Percentiles rank a stretch among this genome's conserved stretches.
Conservation (phyloP, 92 coral and sea anemone genomes). For the Paramuricea clavata region DNA sequence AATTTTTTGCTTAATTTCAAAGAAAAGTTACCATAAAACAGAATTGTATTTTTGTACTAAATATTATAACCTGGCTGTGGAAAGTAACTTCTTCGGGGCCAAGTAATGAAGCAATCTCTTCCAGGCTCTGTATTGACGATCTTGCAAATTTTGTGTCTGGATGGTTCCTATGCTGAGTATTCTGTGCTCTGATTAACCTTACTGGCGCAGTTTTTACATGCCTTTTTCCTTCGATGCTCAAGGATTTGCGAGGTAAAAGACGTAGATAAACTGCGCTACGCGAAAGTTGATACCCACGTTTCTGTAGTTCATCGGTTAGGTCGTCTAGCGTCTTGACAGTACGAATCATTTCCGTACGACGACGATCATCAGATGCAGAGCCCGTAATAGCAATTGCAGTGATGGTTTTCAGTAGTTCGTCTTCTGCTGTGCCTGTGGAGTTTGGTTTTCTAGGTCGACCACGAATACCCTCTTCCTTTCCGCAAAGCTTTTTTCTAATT, state of each 20-base stretch:
- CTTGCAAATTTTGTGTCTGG: slow-evolving; percentile 17
- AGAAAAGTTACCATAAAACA: too few species aligned
- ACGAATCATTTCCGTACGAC: slow-evolving; percentile 11
- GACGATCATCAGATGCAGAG: slow-evolving; percentile 29
- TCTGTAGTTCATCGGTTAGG: neutral
- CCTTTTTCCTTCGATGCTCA: neutral
- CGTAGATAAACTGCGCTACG: slow-evolving; percentile 8
- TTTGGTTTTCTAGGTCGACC: slow-evolving; percentile 31
- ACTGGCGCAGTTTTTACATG: slow-evolving; percentile 30
- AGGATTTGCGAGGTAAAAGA: neutral
- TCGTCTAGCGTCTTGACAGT: slow-evolving; percentile 9
- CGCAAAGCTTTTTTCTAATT: slow-evolving; percentile 25
- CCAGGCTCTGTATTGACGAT: neutral
- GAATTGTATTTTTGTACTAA: too few species aligned
- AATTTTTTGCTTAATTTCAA: too few species aligned
- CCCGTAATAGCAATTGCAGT: neutral
- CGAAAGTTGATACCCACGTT: neutral
- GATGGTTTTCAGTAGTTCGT: slow-evolving; percentile 13
- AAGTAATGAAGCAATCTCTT: slow-evolving; percentile 16
- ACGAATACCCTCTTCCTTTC: slow-evolving; percentile 12
- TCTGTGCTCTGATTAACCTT: slow-evolving; percentile 5
- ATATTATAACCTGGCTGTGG: slow-evolving; percentile 10
- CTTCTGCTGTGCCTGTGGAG: slow-evolving; percentile 1
- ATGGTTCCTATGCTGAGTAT: neutral
- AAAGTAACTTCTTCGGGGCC: slow-evolving; percentile 23